Evolutionary conservation across 2,888 invertebrate species (phyloP).

Genomic region (Thereva unica): DNA sequence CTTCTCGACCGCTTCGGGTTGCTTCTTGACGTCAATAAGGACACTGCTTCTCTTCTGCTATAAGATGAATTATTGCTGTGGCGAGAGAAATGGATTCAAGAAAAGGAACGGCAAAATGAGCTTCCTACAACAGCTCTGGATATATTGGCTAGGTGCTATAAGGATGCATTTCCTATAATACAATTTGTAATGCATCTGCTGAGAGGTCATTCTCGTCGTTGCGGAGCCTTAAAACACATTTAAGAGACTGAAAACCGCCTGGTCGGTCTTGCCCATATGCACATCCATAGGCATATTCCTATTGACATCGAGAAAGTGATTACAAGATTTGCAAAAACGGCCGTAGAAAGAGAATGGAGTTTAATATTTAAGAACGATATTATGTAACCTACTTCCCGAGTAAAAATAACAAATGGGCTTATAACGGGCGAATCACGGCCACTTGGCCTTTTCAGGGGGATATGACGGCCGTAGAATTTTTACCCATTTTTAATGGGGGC

Average conservation of each 20-base stretch:
- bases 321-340: conserved; percentile 9
- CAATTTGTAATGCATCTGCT: too few species aligned
- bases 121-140: neutral
- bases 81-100: conserved; percentile 7
- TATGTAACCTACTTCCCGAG: too few species aligned
- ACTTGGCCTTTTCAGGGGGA: too few species aligned
- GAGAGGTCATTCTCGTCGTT: too few species aligned
- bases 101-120: neutral
- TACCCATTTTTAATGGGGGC: too few species aligned
- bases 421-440: too few species aligned
- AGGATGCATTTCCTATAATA: conserved; percentile 12
- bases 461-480: too few species aligned
- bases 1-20: neutral
- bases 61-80: conserved; percentile 2
- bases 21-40: neutral
- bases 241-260: too few species aligned
- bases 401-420: too few species aligned
- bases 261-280: neutral
- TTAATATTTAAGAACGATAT: too few species aligned
- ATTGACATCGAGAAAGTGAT: conserved; percentile 1
- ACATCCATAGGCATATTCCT: neutral
- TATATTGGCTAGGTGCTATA: conserved; percentile 3
- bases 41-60: neutral
- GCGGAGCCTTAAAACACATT: too few species aligned
- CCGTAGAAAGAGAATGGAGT: too few species aligned